phyloP scores from a whole-genome alignment of 2,113 vertebrate genomes.

The Alligator mississippiensis region DNA sequence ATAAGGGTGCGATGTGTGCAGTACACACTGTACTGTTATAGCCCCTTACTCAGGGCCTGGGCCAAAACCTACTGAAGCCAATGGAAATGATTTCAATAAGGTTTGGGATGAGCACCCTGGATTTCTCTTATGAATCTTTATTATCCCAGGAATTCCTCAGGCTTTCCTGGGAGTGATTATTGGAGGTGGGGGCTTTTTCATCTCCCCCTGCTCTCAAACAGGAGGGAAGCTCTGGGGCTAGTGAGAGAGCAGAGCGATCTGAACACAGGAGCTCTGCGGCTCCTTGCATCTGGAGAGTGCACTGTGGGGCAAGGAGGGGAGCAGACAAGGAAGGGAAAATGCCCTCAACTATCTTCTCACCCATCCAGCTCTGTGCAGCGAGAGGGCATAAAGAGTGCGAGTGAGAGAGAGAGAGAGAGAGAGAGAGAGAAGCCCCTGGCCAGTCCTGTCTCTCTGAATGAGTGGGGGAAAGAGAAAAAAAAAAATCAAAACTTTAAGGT shows the following conservation, averaged over 20 bases:
- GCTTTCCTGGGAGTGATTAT: neutral
- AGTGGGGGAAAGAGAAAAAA: conserved; percentile 41
- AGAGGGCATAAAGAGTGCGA: neutral
- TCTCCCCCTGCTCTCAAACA: neutral
- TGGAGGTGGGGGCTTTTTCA: neutral
- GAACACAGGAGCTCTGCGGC: neutral
- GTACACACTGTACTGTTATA: neutral
- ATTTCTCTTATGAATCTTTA: neutral
- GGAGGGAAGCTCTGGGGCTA: neutral
- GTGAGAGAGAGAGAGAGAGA: rapidly evolving
- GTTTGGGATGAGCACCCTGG: neutral
- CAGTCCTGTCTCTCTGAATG: conserved; percentile 30
- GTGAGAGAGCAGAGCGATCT: neutral
- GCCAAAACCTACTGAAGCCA: neutral
- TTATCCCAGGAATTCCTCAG: neutral
- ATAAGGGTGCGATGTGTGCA: conserved; percentile 8
- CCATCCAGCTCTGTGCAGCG: rapidly evolving
- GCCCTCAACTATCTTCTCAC: neutral
- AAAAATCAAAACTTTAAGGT: conserved; percentile 81
- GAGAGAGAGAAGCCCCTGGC: neutral
- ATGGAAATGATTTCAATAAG: conserved; percentile 10
- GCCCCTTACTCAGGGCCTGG: neutral
- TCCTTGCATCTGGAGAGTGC: neutral
- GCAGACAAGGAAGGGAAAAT: neutral
- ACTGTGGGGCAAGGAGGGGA: neutral